Evolutionary conservation across 2,113 vertebrate genomes (phyloP).

Genomic region (Solea solea): DNA sequence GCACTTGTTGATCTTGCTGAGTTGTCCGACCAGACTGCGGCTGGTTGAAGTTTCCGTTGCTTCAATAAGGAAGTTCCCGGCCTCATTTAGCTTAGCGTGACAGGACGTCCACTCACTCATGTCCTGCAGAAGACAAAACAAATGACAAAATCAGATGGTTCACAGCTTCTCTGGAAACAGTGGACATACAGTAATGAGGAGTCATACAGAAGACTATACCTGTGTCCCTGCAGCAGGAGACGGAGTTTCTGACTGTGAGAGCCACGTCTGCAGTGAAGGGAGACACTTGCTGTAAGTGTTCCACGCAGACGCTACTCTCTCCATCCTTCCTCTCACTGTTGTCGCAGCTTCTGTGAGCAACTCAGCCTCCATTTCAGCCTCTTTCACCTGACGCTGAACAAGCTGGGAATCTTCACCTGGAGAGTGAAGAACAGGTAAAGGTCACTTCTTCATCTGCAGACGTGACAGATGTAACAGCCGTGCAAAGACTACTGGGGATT

Average conservation of each 20-base stretch:
- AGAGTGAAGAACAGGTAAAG: background rate
- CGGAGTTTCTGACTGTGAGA: background rate
- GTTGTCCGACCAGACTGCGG: slow-evolving; percentile 17
- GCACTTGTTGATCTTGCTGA: slow-evolving; percentile 57
- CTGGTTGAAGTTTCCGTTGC: slow-evolving; percentile 36
- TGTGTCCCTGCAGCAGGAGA: background rate
- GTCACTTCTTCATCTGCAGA: background rate
- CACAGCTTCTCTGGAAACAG: background rate
- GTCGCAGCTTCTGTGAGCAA: slow-evolving; percentile 16
- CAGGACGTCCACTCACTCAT: slow-evolving; percentile 41
- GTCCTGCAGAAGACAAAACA: slow-evolving; percentile 27
- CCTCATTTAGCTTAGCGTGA: slow-evolving; percentile 59
- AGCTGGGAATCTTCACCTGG: slow-evolving; percentile 32
- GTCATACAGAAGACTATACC: slow-evolving; percentile 17
- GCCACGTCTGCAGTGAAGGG: slow-evolving; percentile 40
- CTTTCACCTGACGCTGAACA: slow-evolving; percentile 35
- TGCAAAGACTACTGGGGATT: too few species aligned
- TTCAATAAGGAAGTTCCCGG: slow-evolving; percentile 59
- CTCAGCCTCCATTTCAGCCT: slow-evolving; percentile 43
- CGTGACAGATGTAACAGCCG: background rate
- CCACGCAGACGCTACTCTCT: slow-evolving; percentile 48
- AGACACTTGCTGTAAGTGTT: slow-evolving; percentile 39
- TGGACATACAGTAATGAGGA: background rate
- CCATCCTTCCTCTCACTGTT: slow-evolving; percentile 32
- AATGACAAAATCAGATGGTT: background rate